These are phyloP conservation scores for Pica pica DNA, from an alignment of 2,113 vertebrate genomes.

Conservation along the genomic window DNA sequence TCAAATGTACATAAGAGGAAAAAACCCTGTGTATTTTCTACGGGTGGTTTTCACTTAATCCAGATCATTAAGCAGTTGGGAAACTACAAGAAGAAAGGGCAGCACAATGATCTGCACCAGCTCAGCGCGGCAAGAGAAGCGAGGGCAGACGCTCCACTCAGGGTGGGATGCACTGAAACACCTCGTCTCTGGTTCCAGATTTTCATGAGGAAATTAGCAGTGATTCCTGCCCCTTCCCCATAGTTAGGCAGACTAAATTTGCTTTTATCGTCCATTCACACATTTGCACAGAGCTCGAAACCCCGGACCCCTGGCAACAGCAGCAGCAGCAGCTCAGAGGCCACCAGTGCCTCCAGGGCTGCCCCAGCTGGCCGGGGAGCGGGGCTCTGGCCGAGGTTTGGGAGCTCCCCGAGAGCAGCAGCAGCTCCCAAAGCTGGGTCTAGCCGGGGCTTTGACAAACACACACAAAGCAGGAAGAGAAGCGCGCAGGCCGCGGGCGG, in stretches of 20 bases:
- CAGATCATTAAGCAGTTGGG: accelerated
- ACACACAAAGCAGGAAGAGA: accelerated
- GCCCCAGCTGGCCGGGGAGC: accelerated
- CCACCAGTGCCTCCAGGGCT: accelerated
- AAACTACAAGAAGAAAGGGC: neutral
- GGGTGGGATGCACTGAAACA: accelerated
- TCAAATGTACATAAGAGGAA: neutral
- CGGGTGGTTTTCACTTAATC: neutral
- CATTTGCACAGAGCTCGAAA: accelerated
- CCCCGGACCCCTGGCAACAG: no score
- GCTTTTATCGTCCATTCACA: neutral
- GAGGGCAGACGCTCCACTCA: accelerated
- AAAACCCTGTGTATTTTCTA: neutral
- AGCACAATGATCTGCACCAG: accelerated
- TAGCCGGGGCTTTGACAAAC: accelerated
- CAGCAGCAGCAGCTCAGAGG: neutral
- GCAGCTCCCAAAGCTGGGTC: neutral
- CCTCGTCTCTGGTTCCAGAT: accelerated
- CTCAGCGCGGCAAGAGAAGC: accelerated
- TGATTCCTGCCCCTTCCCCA: neutral
- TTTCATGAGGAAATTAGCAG: neutral
- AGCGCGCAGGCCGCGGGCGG: neutral
- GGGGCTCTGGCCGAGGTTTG: accelerated
- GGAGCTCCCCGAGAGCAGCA: accelerated
- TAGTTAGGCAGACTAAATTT: neutral